Percentiles rank a stretch among this genome's conserved stretches.
Conservation (phyloP, 2,888 invertebrate genomes). For the Acanthosoma haemorrhoidale region DNA sequence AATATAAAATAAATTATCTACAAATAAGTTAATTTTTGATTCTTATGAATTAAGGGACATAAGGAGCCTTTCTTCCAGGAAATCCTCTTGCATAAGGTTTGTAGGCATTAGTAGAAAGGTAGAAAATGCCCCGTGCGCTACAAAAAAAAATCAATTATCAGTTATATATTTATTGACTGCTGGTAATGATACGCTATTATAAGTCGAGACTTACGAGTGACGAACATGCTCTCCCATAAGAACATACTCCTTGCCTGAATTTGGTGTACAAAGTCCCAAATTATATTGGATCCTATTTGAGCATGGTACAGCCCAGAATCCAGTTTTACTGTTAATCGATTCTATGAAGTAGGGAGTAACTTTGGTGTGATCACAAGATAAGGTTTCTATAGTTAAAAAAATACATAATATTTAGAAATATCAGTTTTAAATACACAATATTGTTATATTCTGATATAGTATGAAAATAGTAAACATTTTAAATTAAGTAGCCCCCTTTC, state of each 20-base stretch:
- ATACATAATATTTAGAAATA: too few relatives aligned
- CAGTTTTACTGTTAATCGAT: slow-evolving; percentile 70
- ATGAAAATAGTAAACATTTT: too few relatives aligned
- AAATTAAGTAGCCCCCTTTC: too few relatives aligned
- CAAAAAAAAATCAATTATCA: slow-evolving; percentile 41
- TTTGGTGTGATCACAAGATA: slow-evolving; percentile 84
- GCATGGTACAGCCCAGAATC: slow-evolving; percentile 83
- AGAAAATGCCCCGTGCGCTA: slow-evolving; percentile 79
- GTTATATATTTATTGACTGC: neutral
- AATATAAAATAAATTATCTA: neutral
- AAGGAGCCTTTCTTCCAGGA: slow-evolving; percentile 52
- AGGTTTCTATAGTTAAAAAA: slow-evolving; percentile 58
- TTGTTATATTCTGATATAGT: too few relatives aligned
- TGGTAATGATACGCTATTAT: too few relatives aligned
- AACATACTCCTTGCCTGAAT: slow-evolving; percentile 66
- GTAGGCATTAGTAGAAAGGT: slow-evolving; percentile 77
- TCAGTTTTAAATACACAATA: too few relatives aligned
- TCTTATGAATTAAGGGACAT: slow-evolving; percentile 28
- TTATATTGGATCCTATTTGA: slow-evolving; percentile 75
- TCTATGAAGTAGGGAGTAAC: slow-evolving; percentile 87
- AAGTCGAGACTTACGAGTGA: slow-evolving; percentile 61
- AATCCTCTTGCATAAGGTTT: slow-evolving; percentile 81
- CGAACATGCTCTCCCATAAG: slow-evolving; percentile 81
- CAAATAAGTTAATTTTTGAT: slow-evolving; percentile 24
- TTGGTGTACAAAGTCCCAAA: slow-evolving; percentile 76